Evolutionary conservation across 2,113 vertebrate genomes (phyloP), one percentile per base, ranked within the genome.

Genomic region (Ptychochromis oligacanthus): DNA sequence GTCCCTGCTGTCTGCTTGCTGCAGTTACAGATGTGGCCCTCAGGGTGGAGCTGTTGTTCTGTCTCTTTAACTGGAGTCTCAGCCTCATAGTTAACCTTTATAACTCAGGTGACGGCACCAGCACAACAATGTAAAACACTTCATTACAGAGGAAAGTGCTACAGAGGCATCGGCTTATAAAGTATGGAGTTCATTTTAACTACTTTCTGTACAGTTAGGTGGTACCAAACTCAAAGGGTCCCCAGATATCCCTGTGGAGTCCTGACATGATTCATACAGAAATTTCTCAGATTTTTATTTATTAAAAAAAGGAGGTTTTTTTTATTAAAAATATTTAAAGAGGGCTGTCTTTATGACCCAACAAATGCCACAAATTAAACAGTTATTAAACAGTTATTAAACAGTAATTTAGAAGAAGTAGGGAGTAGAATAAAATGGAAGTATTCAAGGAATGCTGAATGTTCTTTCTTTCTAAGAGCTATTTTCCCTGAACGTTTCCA

Each of bases 131-230:
- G 64, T 24, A 49, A 4, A 46, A 52, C 17, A 52, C 20, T 11
- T 20, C 0, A n/a, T 72, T 0, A 20, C 6, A 20, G 43, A 14
- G 17, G 0, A 4, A 46, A 15, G 36, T 8, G 8, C 36, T 4
- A 6, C 3, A 36, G 36, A 8, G 36, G 36, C 28, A 31, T 2
- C 28, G 28, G 28, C 28, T 3, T 2, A 31, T 31, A 31, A 31
- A 31, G 4, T 1, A 4, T 43, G 12, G 11, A 4, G 12, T 43
- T 49, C 15, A 49, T 49, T 5, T 49, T 15, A 17, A 49, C 46
- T 8, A 0, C 1, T 5, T 13, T 7, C 18, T 52, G 17, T 15
- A 6, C 40, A 13, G 40, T 11, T 40, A 3, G 12, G 1, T 12
- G 40, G 40, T 43, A 14, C 1, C 12, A 43, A 43, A 13, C 4